Evolutionary conservation across 2,113 vertebrate species (phyloP), one percentile per base, ranked within the genome.

Genomic region (Neodontobutis hainanensis): DNA sequence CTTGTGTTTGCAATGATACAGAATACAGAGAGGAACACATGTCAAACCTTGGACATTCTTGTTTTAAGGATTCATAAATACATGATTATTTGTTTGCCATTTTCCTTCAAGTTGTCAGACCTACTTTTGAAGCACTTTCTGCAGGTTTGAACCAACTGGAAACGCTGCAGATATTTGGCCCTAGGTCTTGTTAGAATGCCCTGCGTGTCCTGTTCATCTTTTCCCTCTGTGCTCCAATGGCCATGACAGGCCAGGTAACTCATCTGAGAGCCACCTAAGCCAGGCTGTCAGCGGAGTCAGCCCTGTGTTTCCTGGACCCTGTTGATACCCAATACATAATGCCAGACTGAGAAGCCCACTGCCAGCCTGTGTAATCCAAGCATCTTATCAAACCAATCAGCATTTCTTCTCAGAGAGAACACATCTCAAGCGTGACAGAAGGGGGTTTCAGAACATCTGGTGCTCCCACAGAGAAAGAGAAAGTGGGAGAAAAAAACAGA

Each of bases 301-400:
- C 57, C 69, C 65, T 32, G 75, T 73, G 72, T 66, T 81, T 82
- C 65, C 75, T 79, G 61, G 65, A 83, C 84, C 82, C 78, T 70
- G 80, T 64, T 79, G 73, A 78, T 78, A 82, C 76, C 77, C 66
- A 63, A 67, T 70, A 65, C 81, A 68, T 70, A 77, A 78, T 78
- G 68, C 75, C 75, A 71, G 70, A 76, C 71, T 67, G 61, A 72
- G 74, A 80, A 73, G 67, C 70, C 70, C 61, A 32, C 53, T 80
- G 84, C 77, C 73, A 80, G 77, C 78, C 75, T 65, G 57, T 65
- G 57, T 83, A 86, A 90, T 88, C 83, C 81, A 52, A 78, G 85
- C 38, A 82, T 87, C 68, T 90, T 88, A 90, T 90, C 87, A 85
- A 72, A 77, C 81, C 88, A 84, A 89, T 90, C 89, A 85, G 87